These are phyloP conservation scores for Caenorhabditis sp. DNA, from an alignment of 2,888 invertebrate species.

Conservation along the genomic window DNA sequence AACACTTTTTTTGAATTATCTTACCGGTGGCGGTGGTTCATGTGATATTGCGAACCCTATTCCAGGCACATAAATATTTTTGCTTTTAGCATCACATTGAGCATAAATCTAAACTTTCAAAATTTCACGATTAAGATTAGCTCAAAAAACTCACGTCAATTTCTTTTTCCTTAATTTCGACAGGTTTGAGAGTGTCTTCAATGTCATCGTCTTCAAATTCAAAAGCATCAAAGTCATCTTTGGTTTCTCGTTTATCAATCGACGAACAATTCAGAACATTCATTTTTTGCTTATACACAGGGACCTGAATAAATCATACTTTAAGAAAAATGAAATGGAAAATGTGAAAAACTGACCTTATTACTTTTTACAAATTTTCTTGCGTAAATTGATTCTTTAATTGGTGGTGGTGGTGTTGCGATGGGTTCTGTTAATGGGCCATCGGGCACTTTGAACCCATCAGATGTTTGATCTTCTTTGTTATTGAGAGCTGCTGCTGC, in stretches of 20 bases:
- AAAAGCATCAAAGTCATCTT: slow-evolving; percentile 40
- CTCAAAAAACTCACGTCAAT: slow-evolving; percentile 1
- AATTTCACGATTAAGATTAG: not conserved
- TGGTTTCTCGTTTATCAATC: not conserved
- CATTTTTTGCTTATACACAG: slow-evolving; percentile 55
- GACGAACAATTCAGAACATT: not conserved
- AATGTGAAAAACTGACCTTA: slow-evolving; percentile 14
- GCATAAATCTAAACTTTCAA: not conserved
- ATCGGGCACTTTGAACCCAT: slow-evolving; percentile 7
- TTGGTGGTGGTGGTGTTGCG: slow-evolving; percentile 7
- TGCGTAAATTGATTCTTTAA: not conserved
- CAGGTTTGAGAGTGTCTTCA: not conserved
- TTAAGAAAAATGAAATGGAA: not conserved
- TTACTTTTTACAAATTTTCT: slow-evolving; percentile 15
- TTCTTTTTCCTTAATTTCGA: slow-evolving; percentile 1
- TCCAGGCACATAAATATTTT: slow-evolving; percentile 48
- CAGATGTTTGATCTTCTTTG: slow-evolving; percentile 2
- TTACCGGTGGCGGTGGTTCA: slow-evolving; percentile 2
- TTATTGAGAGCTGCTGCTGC: slow-evolving; percentile 6
- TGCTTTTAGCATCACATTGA: slow-evolving; percentile 17
- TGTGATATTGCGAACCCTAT: slow-evolving; percentile 43
- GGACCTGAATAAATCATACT: slow-evolving; percentile 29
- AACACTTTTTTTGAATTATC: not conserved
- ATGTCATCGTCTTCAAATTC: slow-evolving; percentile 53
- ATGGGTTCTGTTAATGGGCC: not conserved